phyloP scores from a whole-genome alignment of 2,113 vertebrate genomes.

The Columba janthina region DNA sequence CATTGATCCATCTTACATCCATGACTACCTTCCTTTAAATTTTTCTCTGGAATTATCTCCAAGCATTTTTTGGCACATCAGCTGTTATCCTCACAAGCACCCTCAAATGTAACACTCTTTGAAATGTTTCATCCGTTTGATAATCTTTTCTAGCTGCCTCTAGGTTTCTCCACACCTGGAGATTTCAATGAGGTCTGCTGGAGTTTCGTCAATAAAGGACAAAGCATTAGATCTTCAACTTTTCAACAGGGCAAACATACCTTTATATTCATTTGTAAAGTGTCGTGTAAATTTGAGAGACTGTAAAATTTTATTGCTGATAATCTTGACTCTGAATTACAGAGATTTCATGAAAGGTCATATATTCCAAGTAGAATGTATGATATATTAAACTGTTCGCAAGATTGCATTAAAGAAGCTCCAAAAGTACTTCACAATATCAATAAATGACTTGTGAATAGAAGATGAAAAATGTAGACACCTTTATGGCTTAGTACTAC shows the following conservation, averaged over 20 bases:
- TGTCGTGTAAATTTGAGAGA: not conserved
- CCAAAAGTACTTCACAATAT: constrained; percentile 1
- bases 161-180: not conserved
- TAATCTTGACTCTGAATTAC: constrained; percentile 25
- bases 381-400: constrained; percentile 36
- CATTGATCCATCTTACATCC: not conserved
- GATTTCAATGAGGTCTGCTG: not conserved
- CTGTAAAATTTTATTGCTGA: constrained; percentile 10
- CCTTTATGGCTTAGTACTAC: not conserved
- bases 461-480: not conserved
- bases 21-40: not conserved
- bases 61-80: not conserved
- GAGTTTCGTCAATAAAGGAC: not conserved
- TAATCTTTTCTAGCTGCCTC: not conserved
- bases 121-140: constrained; percentile 14
- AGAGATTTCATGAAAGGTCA: constrained; percentile 46
- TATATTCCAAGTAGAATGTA: constrained; percentile 26
- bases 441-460: not conserved
- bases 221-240: constrained; percentile 8
- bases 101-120: not conserved
- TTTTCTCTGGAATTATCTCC: not conserved
- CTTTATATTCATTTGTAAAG: not conserved
- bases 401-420: constrained; percentile 35
- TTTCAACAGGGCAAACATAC: not conserved
- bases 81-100: not conserved